Base-by-base conservation (phyloP, 2,113 vertebrate genomes). In the Heterotis niloticus region DNA sequence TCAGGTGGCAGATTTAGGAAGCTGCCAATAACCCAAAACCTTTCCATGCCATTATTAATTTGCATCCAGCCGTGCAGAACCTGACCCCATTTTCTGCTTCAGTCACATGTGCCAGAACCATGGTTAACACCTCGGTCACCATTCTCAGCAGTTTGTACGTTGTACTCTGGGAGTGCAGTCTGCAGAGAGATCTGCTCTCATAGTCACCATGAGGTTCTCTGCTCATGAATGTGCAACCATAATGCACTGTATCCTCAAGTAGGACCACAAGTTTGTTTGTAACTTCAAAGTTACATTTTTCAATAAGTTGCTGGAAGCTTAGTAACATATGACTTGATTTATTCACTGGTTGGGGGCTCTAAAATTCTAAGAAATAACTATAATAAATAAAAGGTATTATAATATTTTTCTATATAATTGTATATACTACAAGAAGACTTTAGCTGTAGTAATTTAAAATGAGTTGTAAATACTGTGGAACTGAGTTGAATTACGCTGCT, bases 31-130 rank as follows among this genome's bases (percentile, higher is more conserved):
- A 70, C 68, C 56, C 28, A 7, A 5, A 80, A n/a, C 65, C 28
- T 57, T 26, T 18, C 62, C 18, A 20, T 75, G 78, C 44, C n/a
- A 64, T 60, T 80, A 75, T 68, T 67, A 75, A 80, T 75, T 75
- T 64, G 59, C 54, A 60, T 75, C 79, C 54, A 76, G 44, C 66
- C 24, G 56, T 62, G 54, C 28, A 5, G 64, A 59, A 23, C 20
- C 65, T 20, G 34, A 68, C 26, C 23, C 56, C 11, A 51, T 28
- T 24, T 72, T 10, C 68, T 14, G n/a, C n/a, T 54, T 5, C 34
- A 11, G n/a, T 24, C 34, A 29, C 57, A 51, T 57, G 65, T 57
- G 14, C 59, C 69, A 20, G 14, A 44, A 59, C 77, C 24, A n/a
- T 60, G 52, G 59, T 57, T 78, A 72, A 79, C 23, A 34, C 56